Conservation (phyloP, 2,113 vertebrate genomes). For the Balaeniceps rex region DNA sequence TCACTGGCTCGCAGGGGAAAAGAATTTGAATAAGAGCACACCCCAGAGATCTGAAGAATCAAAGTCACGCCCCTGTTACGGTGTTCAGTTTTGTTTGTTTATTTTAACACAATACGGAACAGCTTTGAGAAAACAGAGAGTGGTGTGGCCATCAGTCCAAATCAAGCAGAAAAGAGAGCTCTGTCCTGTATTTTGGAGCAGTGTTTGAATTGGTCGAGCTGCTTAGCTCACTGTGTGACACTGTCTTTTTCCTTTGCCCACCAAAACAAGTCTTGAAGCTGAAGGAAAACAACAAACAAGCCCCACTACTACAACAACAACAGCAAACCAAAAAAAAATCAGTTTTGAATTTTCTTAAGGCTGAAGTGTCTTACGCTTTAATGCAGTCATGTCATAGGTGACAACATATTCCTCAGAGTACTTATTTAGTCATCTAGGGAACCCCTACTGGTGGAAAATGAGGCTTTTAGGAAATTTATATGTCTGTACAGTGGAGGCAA, state of each 20-base stretch:
- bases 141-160: background rate
- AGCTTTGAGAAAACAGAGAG: background rate
- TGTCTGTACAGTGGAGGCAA: background rate
- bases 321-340: background rate
- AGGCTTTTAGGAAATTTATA: background rate
- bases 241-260: background rate
- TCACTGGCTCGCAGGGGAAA: background rate
- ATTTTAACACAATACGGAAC: background rate
- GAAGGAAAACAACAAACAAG: background rate
- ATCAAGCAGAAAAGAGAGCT: background rate
- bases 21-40: background rate
- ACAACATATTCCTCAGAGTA: background rate
- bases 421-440: background rate
- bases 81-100: background rate
- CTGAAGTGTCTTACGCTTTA: background rate
- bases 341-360: background rate
- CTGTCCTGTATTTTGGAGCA: background rate
- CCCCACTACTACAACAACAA: background rate
- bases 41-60: background rate
- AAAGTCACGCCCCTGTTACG: background rate
- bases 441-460: background rate
- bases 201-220: background rate
- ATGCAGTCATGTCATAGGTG: background rate
- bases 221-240: background rate
- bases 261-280: background rate